A percentile compares a stretch with the other conserved stretches of the same genome.
These are phyloP conservation scores for Sclerodermus sp. DNA, from an alignment of 2,888 invertebrate species.

Conservation along the genomic window DNA sequence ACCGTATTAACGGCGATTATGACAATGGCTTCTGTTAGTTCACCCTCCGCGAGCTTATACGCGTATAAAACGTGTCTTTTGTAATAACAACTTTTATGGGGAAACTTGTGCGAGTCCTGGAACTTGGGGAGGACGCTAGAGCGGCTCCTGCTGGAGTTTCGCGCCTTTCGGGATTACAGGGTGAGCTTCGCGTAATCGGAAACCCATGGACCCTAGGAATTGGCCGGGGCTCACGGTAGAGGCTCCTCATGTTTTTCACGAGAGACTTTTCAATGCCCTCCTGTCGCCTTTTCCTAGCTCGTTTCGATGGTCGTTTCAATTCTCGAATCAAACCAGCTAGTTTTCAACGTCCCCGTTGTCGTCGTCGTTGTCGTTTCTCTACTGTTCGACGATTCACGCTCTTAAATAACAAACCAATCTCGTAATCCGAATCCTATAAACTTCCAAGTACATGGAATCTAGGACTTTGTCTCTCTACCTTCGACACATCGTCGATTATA, in stretches of 20 bases:
- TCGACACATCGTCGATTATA: too few species aligned
- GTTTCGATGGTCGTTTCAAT: too few species aligned
- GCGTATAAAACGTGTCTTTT: constrained; percentile 14
- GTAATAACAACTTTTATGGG: constrained; percentile 23
- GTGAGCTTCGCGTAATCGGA: constrained; percentile 16
- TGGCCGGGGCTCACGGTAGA: neutral
- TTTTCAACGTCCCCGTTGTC: too few species aligned
- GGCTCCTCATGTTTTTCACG: neutral
- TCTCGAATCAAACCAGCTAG: too few species aligned
- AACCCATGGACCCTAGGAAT: constrained; percentile 9
- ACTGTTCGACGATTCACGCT: too few species aligned
- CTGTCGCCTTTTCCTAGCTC: too few species aligned
- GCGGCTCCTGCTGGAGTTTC: constrained; percentile 11
- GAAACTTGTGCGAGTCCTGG: constrained; percentile 11
- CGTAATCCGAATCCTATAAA: too few species aligned
- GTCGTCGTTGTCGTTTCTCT: too few species aligned
- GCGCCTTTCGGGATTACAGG: constrained; percentile 17
- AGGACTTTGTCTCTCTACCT: too few species aligned
- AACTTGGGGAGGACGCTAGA: neutral
- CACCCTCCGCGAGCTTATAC: constrained; percentile 3
- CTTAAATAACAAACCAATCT: too few species aligned
- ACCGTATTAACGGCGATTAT: constrained; percentile 19
- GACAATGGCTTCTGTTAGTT: constrained; percentile 3
- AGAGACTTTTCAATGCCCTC: neutral
- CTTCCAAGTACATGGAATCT: too few species aligned